Evolutionary conservation across 2,888 invertebrate species (phyloP).

Genomic region (Pristionchus fissidentatus): DNA sequence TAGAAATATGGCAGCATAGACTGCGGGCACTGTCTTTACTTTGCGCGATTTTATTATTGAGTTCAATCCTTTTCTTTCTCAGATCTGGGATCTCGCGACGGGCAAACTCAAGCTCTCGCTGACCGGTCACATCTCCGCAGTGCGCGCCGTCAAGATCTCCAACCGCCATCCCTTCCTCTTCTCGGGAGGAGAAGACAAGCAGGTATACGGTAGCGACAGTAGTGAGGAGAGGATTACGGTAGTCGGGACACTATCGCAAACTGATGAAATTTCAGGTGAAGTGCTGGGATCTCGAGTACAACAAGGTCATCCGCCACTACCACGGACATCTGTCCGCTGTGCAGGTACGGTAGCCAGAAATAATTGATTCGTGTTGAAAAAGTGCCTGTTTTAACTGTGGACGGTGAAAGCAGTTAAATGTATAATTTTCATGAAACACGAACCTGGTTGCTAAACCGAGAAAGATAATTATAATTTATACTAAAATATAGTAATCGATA

Average conservation of each 20-base stretch:
- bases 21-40: no score
- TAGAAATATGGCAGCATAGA: no score
- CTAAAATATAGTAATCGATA: background rate
- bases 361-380: background rate
- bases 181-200: slow-evolving; percentile 98
- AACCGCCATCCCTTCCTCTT: slow-evolving; percentile 96
- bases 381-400: background rate
- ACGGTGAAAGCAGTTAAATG: background rate
- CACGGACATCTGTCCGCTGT: slow-evolving; percentile 98
- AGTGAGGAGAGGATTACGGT: background rate
- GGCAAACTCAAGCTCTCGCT: slow-evolving; percentile 95
- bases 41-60: no score
- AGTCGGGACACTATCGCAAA: background rate
- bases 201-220: slow-evolving; percentile 76
- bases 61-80: no score
- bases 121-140: slow-evolving; percentile 98
- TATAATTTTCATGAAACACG: background rate
- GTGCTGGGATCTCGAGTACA: slow-evolving; percentile 99
- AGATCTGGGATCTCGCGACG: slow-evolving; percentile 97
- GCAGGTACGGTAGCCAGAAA: slow-evolving; percentile 75
- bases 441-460: background rate
- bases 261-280: slow-evolving; percentile 82
- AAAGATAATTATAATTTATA: background rate
- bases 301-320: slow-evolving; percentile 92
- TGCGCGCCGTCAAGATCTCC: slow-evolving; percentile 94